These are phyloP conservation scores for Rhizomys pruinosus DNA, from an alignment of 2,113 vertebrate genomes.

Conservation along the genomic window DNA sequence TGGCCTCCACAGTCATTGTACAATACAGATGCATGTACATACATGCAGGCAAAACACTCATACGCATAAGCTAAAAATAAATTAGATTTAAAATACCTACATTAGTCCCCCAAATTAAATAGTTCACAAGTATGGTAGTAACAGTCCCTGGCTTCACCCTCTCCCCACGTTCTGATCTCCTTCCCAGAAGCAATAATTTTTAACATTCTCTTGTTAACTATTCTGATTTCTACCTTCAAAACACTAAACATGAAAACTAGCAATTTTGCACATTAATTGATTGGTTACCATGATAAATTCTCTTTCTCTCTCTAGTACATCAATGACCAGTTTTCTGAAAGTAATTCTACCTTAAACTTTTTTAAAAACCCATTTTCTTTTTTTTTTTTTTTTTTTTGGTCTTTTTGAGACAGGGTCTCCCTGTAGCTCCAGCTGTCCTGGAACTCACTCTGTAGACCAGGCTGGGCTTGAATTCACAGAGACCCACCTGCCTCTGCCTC, in stretches of 20 bases:
- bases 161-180: not conserved
- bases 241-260: not conserved
- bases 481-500: too few species aligned
- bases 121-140: not conserved
- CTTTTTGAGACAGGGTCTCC: too few species aligned
- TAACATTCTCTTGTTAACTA: conserved; percentile 21
- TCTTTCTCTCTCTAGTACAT: conserved; percentile 11
- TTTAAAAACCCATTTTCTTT: too few species aligned
- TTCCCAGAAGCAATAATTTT: not conserved
- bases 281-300: conserved; percentile 22
- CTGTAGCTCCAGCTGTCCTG: too few species aligned
- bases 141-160: not conserved
- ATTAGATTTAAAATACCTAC: too few species aligned
- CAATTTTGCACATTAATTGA: conserved; percentile 8
- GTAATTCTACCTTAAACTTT: not conserved
- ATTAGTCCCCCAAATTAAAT: not conserved
- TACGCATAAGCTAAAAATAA: too few species aligned
- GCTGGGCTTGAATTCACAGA: too few species aligned
- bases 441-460: too few species aligned
- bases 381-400: too few species aligned
- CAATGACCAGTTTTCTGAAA: not conserved
- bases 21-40: too few species aligned
- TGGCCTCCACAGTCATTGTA: too few species aligned
- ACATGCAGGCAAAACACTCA: too few species aligned
- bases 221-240: not conserved